Conservation (phyloP, 1,140 invertebrate genomes). For the Cecropterus lyciades region DNA sequence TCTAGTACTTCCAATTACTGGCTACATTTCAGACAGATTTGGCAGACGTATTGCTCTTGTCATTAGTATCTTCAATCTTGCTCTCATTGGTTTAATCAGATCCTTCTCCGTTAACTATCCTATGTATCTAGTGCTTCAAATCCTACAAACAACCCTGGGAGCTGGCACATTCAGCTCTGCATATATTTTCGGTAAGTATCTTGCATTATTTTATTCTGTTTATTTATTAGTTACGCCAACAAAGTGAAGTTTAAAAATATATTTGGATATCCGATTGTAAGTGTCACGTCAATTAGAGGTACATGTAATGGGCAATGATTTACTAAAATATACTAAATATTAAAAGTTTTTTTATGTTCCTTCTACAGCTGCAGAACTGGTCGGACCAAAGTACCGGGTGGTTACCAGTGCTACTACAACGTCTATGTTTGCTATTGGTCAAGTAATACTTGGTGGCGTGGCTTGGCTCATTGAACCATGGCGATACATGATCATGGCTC, state of each 20-base stretch:
- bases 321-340: too few species aligned
- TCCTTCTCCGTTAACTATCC: slow-evolving; percentile 88
- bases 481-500: slow-evolving; percentile 87
- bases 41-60: slow-evolving; percentile 86
- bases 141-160: slow-evolving; percentile 86
- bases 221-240: too few species aligned
- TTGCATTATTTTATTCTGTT: slow-evolving; percentile 21
- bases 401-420: slow-evolving; percentile 88
- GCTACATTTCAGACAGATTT: slow-evolving; percentile 81
- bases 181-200: slow-evolving; percentile 70
- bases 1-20: slow-evolving; percentile 65
- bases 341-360: slow-evolving; percentile 3
- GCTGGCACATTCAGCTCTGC: slow-evolving; percentile 75
- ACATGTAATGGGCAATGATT: too few species aligned
- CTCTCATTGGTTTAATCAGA: slow-evolving; percentile 86
- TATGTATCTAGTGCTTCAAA: slow-evolving; percentile 87
- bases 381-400: slow-evolving; percentile 89
- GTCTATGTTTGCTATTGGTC: slow-evolving; percentile 89
- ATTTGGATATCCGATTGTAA: too few species aligned
- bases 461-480: slow-evolving; percentile 89
- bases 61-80: slow-evolving; percentile 84
- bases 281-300: too few species aligned
- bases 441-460: slow-evolving; percentile 87
- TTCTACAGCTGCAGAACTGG: slow-evolving; percentile 89
- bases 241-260: too few species aligned